Percentiles rank a stretch among this genome's conserved stretches.
Conservation (phyloP, 37 sponge, comb jelly and placozoan genomes). For the Haliclona indistincta region DNA sequence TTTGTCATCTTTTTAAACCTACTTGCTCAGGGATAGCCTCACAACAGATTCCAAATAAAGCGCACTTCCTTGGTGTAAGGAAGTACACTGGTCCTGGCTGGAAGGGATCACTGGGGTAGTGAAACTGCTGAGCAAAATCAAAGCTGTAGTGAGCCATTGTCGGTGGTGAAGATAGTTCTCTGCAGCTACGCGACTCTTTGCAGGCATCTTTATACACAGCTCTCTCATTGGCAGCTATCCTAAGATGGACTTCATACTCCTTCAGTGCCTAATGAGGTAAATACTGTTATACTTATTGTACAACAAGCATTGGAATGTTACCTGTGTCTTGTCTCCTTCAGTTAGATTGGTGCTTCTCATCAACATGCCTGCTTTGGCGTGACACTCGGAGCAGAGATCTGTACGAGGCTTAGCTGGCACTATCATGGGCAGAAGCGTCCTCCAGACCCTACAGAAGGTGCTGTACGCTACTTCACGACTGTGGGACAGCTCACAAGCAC, state of each 20-base stretch:
- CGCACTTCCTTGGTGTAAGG: conserved; percentile 64
- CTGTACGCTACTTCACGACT: neutral
- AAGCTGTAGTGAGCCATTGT: neutral
- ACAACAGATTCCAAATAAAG: conserved; percentile 66
- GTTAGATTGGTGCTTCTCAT: conserved; percentile 34
- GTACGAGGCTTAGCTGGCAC: neutral
- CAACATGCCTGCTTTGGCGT: too few species aligned
- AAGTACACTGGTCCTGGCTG: conserved; percentile 80
- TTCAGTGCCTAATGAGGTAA: conserved; percentile 10
- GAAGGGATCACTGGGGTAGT: conserved; percentile 54
- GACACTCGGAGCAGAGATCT: conserved; percentile 14
- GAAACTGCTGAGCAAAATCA: conserved; percentile 28
- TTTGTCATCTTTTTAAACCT: too few species aligned
- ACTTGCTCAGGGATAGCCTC: conserved; percentile 64
- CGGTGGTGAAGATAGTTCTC: neutral
- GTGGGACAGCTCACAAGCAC: neutral
- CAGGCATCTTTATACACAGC: neutral
- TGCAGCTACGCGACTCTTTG: neutral
- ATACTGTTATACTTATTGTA: neutral
- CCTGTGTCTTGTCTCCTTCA: conserved; percentile 33
- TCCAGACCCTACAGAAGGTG: neutral
- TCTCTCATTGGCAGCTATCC: conserved; percentile 22
- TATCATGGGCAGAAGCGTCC: neutral
- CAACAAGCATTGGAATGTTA: neutral
- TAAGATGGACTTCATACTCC: conserved; percentile 23